Base-by-base conservation (phyloP, 2,888 invertebrate species). In the Apotomis turbidana region DNA sequence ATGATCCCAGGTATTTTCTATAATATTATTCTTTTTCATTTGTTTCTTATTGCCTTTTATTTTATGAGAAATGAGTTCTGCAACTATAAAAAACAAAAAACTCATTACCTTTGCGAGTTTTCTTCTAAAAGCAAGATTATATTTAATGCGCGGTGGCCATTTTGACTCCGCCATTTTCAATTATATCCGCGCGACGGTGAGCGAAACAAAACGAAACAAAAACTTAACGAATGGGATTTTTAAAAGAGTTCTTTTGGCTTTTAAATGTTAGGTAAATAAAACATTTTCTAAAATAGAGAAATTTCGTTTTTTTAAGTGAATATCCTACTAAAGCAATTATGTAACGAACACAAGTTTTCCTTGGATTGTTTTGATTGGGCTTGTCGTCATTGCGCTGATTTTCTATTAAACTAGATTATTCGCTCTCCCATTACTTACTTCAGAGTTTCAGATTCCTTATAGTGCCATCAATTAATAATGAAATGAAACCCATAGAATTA, bases 141-240 rank as follows among this genome's bases (percentile, higher is more conserved):
- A 52, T 72, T 72, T 68, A 72, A 71, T 68, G 68, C 71, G 57
- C 68, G 68, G 46, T 44, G 8, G 67, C 71, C 71, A 72, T 72
- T 72, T 72, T 68, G 71, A 49, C 41, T 52, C 51, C 27, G 70
- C 71, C 68, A 62, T 72, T 68, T 72, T 52, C 71, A 71, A 71
- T 71, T 71, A 71, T 55, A 27, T 55, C 66, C n/a, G 9, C 55
- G 55, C 61, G 71, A 54, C 60, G 2, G 15, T 0, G 60, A 60
- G 63, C 54, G 55, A 15, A 67, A n/a, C 46, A 36, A 70, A 64
- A 63, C 12, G 27, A 58, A 58, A 36, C 58, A 70, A 58, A 64
- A 64, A 70, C 44, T 61, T 36, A 69, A 69, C 55, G 52, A 59
- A 64, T 63, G 58, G 3, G 38, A 27, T 59, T 63, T 64, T 41